phyloP scores from a whole-genome alignment of 2,888 invertebrate genomes.

The Synergus umbraculus region DNA sequence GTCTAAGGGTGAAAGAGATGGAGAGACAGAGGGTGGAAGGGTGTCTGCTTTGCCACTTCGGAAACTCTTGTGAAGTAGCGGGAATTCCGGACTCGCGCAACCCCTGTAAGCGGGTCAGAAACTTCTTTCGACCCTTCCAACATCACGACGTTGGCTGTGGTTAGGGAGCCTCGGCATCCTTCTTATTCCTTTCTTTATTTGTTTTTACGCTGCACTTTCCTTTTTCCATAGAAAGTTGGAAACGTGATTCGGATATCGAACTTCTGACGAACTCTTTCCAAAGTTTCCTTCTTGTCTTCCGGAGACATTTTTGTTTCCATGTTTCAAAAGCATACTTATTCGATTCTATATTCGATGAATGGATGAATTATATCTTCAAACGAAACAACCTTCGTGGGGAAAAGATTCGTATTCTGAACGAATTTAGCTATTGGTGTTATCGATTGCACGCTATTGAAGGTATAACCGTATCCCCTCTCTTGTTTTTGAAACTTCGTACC shows the following conservation, averaged over 20 bases:
- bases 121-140: constrained; percentile 74
- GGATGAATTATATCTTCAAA: neutral
- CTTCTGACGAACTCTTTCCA: neutral
- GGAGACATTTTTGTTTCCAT: neutral
- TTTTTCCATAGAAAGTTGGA: constrained; percentile 19
- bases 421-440: constrained; percentile 67
- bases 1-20: constrained; percentile 48
- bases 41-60: constrained; percentile 71
- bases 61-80: constrained; percentile 73
- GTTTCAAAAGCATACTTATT: neutral
- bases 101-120: constrained; percentile 76
- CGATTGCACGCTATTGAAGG: constrained; percentile 47
- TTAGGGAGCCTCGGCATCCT: constrained; percentile 66
- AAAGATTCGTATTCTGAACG: constrained; percentile 60
- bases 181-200: constrained; percentile 49
- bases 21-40: constrained; percentile 48
- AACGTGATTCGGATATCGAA: neutral
- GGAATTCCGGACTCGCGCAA: constrained; percentile 69
- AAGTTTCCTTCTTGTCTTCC: constrained; percentile 29
- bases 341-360: neutral
- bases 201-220: constrained; percentile 51
- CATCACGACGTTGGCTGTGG: constrained; percentile 68
- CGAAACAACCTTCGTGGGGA: constrained; percentile 2
- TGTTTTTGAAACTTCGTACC: neutral
- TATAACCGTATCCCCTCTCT: constrained; percentile 16